Evolutionary conservation across 2,113 vertebrate genomes (phyloP), one percentile per base, ranked within the genome.

Genomic region (Salminus brasiliensis): DNA sequence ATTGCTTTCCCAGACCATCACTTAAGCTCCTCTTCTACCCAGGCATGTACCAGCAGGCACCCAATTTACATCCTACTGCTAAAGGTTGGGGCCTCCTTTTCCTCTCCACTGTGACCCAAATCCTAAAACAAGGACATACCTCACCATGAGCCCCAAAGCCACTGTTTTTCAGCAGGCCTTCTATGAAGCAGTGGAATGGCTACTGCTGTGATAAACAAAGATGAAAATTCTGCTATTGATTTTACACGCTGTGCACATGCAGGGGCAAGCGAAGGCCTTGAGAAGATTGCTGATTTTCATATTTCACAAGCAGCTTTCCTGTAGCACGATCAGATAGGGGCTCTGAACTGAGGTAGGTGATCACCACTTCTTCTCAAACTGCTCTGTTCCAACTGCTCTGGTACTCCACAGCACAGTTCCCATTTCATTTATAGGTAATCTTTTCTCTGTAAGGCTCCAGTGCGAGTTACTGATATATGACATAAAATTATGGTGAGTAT

Each of bases 51-150:
- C 83, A 80, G 69, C 70, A 62, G 60, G 80, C 55, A n/a, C 25
- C 80, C 72, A 80, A 82, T 82, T 81, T 62, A 80, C 79, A 62
- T 77, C 79, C 82, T 66, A 32, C 76, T 43, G 79, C 45, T 80
- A 47, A 60, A 72, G 74, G 62, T 72, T 52, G 59, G 1, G 36
- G 30, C 9, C 21, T 23, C 5, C 66, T 47, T 68, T 57, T 13
- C 39, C n/a, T 7, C 36, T 72, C 55, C 43, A 49, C 47, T 21
- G 47, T 49, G 47, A 49, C 73, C 63, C 52, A 72, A 72, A 81
- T 75, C 72, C 32, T n/a, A 43, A 68, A 79, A 74, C 75, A 70
- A 79, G 52, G 39, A 29, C 43, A 74, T 70, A 41, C 45, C 63
- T 45, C 60, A 68, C 47, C 59, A 55, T 69, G 45, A 29, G 66